Percentiles rank a stretch among this genome's conserved stretches.
Conservation (phyloP, 2,797 vertebrate genomes). For the Microchirus variegatus region DNA sequence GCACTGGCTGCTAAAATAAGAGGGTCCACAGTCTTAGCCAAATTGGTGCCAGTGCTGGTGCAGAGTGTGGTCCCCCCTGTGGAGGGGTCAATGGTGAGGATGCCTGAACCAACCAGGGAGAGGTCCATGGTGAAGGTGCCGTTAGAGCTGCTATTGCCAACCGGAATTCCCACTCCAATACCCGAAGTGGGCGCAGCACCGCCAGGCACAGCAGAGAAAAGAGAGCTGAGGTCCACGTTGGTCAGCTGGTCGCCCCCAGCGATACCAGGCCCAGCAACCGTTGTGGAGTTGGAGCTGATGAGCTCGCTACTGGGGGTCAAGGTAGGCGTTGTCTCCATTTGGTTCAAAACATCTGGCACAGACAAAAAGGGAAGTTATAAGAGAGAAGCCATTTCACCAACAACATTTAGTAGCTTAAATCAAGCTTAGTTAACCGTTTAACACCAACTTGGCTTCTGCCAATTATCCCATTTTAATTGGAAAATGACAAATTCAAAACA, state of each 20-base stretch:
- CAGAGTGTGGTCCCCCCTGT: slow-evolving; percentile 85
- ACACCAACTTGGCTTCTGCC: too few species aligned
- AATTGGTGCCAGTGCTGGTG: slow-evolving; percentile 61
- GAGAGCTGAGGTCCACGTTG: slow-evolving; percentile 90
- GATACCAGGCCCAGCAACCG: slow-evolving; percentile 53
- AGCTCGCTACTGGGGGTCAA: slow-evolving; percentile 94
- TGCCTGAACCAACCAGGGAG: slow-evolving; percentile 89
- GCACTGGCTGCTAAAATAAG: slow-evolving; percentile 86
- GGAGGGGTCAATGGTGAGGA: slow-evolving; percentile 91
- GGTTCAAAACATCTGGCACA: slow-evolving; percentile 87
- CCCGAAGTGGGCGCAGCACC: slow-evolving; percentile 49
- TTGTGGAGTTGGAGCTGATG: slow-evolving; percentile 81
- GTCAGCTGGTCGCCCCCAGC: slow-evolving; percentile 80
- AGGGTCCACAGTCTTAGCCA: slow-evolving; percentile 87
- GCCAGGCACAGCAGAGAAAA: slow-evolving; percentile 87
- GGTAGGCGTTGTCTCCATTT: slow-evolving; percentile 88
- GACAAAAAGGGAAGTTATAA: background rate
- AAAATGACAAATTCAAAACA: too few species aligned
- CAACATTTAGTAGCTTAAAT: too few species aligned
- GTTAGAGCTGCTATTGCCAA: slow-evolving; percentile 60
- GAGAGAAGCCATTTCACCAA: background rate
- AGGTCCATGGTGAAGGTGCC: slow-evolving; percentile 86
- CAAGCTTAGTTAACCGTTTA: too few species aligned
- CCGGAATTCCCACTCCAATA: slow-evolving; percentile 64
- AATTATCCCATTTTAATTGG: too few species aligned